Base-by-base conservation (phyloP, 2,113 vertebrate genomes). In the Chionomys nivalis region DNA sequence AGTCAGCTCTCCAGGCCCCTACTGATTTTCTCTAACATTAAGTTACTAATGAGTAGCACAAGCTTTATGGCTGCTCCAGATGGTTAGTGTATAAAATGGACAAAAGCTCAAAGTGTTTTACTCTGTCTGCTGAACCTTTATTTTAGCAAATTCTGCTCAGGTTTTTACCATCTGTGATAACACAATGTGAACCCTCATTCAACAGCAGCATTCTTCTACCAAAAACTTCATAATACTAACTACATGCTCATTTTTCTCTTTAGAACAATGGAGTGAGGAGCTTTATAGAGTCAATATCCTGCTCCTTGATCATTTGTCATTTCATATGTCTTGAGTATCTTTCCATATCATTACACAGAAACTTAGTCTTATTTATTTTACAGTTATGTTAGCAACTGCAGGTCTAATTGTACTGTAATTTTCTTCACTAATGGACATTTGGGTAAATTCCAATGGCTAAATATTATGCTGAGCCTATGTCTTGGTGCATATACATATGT, bases 111-210 rank as follows among this genome's bases (percentile, higher is more conserved):
- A 36, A 90, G 63, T 78, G 7, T 83, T 96, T 72, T 68, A 89
- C 44, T 88, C 85, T 52, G 63, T 23, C 6, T 61, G 81, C 76
- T 77, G 66, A 42, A 90, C 90, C 49, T 92, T 95, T 76, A 82
- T 83, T 96, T 75, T 82, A 94, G 93, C 76, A 90, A 96, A 89
- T 91, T 81, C 86, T 91, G 94, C 87, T 94, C 66, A 81, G 55
- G 44, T 63, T 94, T 52, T 91, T 77, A 86, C 70, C 63, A 92
- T 92, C 82, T 85, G 49, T 55, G 58, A 24, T 13, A 93, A 79
- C 6, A 95, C 87, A 79, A 63, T 52, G 61, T 79, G 44, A 73
- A 93, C 55, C 85, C 87, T 55, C 79, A 95, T 76, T 97, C 87
- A 92, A 88, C 17, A 66, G 73, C 6, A 52, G 44, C 72, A 91